Base-by-base conservation (phyloP, 2,797 vertebrate genomes). In the Enteromius argenteus region DNA sequence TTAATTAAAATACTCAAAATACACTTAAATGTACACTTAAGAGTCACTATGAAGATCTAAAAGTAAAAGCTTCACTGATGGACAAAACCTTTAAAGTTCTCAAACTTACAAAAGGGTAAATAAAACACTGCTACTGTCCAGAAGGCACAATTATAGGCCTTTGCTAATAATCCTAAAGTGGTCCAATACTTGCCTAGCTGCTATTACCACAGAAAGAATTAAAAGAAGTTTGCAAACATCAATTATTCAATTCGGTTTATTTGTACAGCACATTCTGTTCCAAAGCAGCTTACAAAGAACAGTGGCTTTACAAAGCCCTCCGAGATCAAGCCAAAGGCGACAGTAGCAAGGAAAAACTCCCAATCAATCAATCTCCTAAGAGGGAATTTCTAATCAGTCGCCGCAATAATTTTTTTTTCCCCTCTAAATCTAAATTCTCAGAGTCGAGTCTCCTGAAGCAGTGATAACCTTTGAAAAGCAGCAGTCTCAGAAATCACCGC, bases 381-480 rank as follows among this genome's bases (percentile, higher is more conserved):
- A 83, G 44, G 46, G 32, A 27, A 76, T 75, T 37, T 83, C 46
- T 53, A 67, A 73, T 76, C 72, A 83, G 72, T 27, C 2, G 11
- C 14, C 2, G 32, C 58, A 35, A 82, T 64, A 64, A 82, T 74
- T 35, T 71, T 42, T 66, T 76, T 67, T 75, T 51, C 64, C 73
- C 56, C 62, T 68, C 46, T 42, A 56, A 68, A 68, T 83, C 73
- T 77, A 51, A 76, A 68, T 62, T 67, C 42, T 67, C 62, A 23
- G 60, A 79, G 42, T 32, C 19, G 27, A 67, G 72, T 39, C 49
- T 68, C 37, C 74, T 44, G 44, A 68, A 83, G 49, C 62, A 49
- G 62, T 17, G 23, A 62, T 68, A 83, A 76, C 81, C 72, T 83
- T 76, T 83, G 64, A 83, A 83, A 77, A 76, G 72, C 64, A 67